Percentiles rank a stretch among this genome's conserved stretches.
phyloP scores from a whole-genome alignment of 2,797 vertebrate genomes.

The Channallabes apus region DNA sequence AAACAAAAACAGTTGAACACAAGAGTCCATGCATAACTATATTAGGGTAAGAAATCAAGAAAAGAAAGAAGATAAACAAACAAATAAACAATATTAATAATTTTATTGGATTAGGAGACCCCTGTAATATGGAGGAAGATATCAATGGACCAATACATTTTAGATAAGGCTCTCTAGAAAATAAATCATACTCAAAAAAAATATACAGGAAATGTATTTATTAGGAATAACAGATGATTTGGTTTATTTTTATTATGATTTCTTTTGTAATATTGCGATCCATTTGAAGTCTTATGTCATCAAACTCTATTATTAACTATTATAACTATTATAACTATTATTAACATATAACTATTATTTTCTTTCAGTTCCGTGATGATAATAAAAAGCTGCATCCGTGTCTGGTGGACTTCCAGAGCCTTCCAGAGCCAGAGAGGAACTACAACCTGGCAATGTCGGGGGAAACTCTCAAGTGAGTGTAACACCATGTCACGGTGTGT shows the following conservation, averaged over 20 bases:
- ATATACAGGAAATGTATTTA: background rate
- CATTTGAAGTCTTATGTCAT: background rate
- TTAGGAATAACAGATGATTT: background rate
- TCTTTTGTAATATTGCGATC: background rate
- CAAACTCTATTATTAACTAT: too few species aligned
- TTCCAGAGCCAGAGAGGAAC: constrained; percentile 89
- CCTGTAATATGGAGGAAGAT: too few species aligned
- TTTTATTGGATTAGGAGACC: too few species aligned
- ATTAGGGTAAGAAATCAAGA: too few species aligned
- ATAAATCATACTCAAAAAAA: too few species aligned
- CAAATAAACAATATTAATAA: too few species aligned
- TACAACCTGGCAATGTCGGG: constrained; percentile 95
- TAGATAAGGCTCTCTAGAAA: too few species aligned
- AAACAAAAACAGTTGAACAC: background rate
- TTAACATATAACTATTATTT: too few species aligned
- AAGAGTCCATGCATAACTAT: too few species aligned
- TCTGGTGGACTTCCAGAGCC: constrained; percentile 85
- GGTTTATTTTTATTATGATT: background rate
- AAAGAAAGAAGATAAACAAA: too few species aligned
- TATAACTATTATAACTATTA: too few species aligned
- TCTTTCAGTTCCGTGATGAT: constrained; percentile 85
- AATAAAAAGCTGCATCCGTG: constrained; percentile 91
- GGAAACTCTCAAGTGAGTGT: constrained; percentile 89
- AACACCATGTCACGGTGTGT: background rate
- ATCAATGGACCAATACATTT: too few species aligned